Evolutionary conservation across 1,140 invertebrate genomes (phyloP), one percentile per base, ranked within the genome.

Genomic region (Bilobella aurantiaca): DNA sequence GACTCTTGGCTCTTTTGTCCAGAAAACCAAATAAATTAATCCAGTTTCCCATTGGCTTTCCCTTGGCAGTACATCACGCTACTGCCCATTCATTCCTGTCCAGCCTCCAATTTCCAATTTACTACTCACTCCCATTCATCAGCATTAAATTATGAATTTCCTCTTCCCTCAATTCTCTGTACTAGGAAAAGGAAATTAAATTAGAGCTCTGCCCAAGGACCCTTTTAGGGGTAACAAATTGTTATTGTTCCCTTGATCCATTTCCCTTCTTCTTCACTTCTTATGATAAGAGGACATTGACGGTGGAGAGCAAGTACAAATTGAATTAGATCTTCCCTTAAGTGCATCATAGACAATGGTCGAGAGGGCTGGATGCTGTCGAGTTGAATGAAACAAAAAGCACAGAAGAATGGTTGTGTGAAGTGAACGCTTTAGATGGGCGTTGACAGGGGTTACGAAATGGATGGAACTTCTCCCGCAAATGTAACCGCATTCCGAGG

Each of bases 111-210:
- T 18, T 12, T 23, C 14, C 14, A 23, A 53, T 53, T 53, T 53
- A 53, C 25, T 23, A 53, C 49, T 53, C 49, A 5, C 49, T 53
- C 21, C 12, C 14, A 5, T 14, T 53, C 49, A 5, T 53, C 12
- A 53, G 49, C 3, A 53, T 53, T 53, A 53, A 53, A 53, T 53
- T 53, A 53, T 53, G 49, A 53, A 53, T 53, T 23, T 23, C 21
- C 23, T 23, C 25, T 23, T 5, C 3, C 49, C 8, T 42, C 34
- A 18, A 12, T 12, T 42, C n/a, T n/a, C n/a, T n/a, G n/a, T n/a
- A n/a, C n/a, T n/a, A n/a, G n/a, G n/a, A 42, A 42, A 42, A 42
- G 8, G 34, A 18, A 42, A 42, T 42, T 42, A 8, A 42, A 42
- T 42, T 42, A 42, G 34, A 42, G 34, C 34, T 42, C 34, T 42